phyloP scores from a whole-genome alignment of 2,797 vertebrate genomes.

The Alcedo atthis region DNA sequence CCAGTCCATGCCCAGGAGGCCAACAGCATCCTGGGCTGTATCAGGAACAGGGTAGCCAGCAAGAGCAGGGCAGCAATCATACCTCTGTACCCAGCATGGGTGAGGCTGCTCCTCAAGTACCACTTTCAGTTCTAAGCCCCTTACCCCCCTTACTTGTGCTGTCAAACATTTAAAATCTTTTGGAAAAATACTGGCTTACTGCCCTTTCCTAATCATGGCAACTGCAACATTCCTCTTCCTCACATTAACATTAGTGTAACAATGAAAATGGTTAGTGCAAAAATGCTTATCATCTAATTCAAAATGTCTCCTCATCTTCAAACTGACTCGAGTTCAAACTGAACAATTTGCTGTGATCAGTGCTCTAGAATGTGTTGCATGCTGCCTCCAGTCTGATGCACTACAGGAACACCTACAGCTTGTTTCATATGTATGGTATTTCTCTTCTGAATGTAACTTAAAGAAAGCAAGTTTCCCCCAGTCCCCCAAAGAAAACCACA shows the following conservation, averaged over 20 bases:
- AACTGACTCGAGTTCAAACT: not conserved
- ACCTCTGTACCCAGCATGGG: too few species aligned
- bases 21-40: too few species aligned
- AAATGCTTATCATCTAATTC: not conserved
- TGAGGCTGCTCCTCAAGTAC: too few species aligned
- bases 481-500: not conserved
- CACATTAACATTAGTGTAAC: accelerated
- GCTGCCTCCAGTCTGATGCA: not conserved
- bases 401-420: not conserved
- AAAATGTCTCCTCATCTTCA: not conserved
- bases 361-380: accelerated
- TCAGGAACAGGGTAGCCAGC: too few species aligned
- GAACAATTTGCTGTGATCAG: not conserved
- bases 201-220: not conserved
- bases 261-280: not conserved
- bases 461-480: not conserved
- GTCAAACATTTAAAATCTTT: not conserved
- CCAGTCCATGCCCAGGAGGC: too few species aligned
- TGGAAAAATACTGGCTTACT: not conserved
- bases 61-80: too few species aligned
- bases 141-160: too few species aligned
- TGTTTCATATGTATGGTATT: not conserved
- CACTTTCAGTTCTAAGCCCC: too few species aligned
- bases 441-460: not conserved
- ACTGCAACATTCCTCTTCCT: not conserved